These are phyloP conservation scores for Drosophila varians DNA, from an alignment of 1,140 invertebrate genomes.

Conservation along the genomic window DNA sequence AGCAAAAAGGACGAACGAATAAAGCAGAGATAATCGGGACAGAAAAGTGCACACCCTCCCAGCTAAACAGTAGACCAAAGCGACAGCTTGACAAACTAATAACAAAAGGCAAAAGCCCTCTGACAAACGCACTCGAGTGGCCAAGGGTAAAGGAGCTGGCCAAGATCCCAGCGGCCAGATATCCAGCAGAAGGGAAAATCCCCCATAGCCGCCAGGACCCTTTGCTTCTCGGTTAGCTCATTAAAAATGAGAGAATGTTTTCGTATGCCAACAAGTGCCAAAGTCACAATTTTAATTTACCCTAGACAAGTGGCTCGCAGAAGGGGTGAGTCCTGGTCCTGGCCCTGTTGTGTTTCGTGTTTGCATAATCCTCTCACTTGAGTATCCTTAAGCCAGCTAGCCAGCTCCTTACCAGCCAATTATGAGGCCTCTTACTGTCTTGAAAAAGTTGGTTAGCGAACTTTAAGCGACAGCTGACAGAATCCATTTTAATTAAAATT, in stretches of 20 bases:
- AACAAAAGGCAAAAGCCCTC: constrained; percentile 40
- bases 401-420: constrained; percentile 61
- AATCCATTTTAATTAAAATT: constrained; percentile 74
- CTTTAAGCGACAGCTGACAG: constrained; percentile 72
- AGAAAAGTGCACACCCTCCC: constrained; percentile 28
- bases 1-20: constrained; percentile 50
- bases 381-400: constrained; percentile 15
- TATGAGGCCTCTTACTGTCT: constrained; percentile 48
- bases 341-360: constrained; percentile 3
- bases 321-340: constrained; percentile 17
- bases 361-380: constrained; percentile 34
- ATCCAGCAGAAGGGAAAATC: constrained; percentile 7
- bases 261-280: constrained; percentile 68
- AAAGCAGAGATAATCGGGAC: constrained; percentile 70
- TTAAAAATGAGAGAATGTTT: constrained; percentile 65
- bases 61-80: constrained; percentile 35
- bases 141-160: constrained; percentile 39
- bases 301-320: constrained; percentile 29
- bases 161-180: constrained; percentile 35
- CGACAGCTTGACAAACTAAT: constrained; percentile 78
- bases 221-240: constrained; percentile 56
- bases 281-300: constrained; percentile 77
- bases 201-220: constrained; percentile 24
- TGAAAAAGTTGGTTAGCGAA: constrained; percentile 29
- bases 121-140: constrained; percentile 43